These are phyloP conservation scores for Cichladusa arquata DNA, from an alignment of 2,113 vertebrate species.

Conservation along the genomic window DNA sequence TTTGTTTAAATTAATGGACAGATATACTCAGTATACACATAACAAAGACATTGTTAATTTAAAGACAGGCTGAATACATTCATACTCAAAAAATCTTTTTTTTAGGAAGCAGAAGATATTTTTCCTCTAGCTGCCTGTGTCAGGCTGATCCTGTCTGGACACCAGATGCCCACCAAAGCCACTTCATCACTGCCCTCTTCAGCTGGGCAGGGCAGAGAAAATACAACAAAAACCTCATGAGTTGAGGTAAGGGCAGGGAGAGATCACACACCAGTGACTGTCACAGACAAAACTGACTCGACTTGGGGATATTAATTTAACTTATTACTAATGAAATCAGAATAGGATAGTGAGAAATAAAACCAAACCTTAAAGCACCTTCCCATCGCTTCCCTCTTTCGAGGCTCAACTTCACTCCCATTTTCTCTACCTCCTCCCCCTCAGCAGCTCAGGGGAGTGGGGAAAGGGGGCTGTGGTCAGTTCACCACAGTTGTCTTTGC, in stretches of 20 bases:
- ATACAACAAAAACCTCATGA: rapidly evolving
- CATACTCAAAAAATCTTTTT: background rate
- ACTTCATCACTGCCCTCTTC: background rate
- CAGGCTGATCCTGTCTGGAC: background rate
- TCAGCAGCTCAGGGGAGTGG: background rate
- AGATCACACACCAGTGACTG: background rate
- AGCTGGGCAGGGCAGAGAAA: background rate
- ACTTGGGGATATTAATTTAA: background rate
- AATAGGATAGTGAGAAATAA: background rate
- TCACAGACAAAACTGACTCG: rapidly evolving
- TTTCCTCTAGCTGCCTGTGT: background rate
- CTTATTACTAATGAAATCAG: background rate
- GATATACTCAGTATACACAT: background rate
- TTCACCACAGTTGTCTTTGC: background rate
- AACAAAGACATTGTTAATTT: background rate
- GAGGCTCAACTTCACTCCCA: rapidly evolving
- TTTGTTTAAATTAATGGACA: background rate
- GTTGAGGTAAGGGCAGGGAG: background rate
- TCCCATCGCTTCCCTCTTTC: background rate
- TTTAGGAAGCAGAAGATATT: background rate
- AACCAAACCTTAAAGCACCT: background rate
- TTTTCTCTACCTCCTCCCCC: background rate
- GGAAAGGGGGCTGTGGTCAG: background rate
- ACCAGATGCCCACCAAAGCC: background rate
- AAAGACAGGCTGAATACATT: background rate